Evolutionary conservation across 2,888 invertebrate species (phyloP).

Genomic region (Galerucella nymphaeae): DNA sequence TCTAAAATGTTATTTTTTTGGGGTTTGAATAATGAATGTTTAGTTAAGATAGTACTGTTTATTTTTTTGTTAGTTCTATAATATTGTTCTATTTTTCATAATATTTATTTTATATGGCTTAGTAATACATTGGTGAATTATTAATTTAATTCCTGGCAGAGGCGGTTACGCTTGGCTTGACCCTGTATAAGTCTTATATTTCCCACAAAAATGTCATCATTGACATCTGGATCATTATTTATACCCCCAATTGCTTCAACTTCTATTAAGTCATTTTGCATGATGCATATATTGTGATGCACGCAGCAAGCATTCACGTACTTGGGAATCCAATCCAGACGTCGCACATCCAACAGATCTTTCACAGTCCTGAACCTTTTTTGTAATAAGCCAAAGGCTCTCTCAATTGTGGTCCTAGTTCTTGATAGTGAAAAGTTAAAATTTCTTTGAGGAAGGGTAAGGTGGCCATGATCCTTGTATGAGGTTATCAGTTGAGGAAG

Average conservation of each 20-base stretch:
- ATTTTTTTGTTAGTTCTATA: too few relatives aligned
- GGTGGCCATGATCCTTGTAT: conserved; percentile 38
- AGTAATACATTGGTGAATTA: too few relatives aligned
- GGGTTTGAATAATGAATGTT: too few relatives aligned
- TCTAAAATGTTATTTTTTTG: too few relatives aligned
- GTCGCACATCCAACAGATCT: conserved; percentile 19
- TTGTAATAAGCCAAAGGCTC: conserved; percentile 23
- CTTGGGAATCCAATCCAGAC: conserved; percentile 12
- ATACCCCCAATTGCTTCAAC: conserved; percentile 22
- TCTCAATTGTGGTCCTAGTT: conserved; percentile 22
- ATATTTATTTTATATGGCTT: too few relatives aligned
- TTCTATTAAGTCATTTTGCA: conserved; percentile 21
- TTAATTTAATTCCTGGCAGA: too few relatives aligned
- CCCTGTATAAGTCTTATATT: too few relatives aligned
- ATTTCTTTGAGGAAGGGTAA: conserved; percentile 31
- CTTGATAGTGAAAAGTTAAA: conserved; percentile 36
- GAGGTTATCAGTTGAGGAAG: conserved; percentile 33
- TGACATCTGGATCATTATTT: conserved; percentile 23
- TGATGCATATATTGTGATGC: conserved; percentile 18
- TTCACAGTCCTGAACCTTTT: conserved; percentile 27
- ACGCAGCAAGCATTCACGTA: conserved; percentile 19
- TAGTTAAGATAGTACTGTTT: too few relatives aligned
- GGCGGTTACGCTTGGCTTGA: too few relatives aligned
- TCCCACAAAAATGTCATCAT: conserved; percentile 23
- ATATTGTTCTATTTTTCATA: too few relatives aligned